Evolutionary conservation across 2,797 vertebrate genomes (phyloP).

Genomic region (Coilia nasus): DNA sequence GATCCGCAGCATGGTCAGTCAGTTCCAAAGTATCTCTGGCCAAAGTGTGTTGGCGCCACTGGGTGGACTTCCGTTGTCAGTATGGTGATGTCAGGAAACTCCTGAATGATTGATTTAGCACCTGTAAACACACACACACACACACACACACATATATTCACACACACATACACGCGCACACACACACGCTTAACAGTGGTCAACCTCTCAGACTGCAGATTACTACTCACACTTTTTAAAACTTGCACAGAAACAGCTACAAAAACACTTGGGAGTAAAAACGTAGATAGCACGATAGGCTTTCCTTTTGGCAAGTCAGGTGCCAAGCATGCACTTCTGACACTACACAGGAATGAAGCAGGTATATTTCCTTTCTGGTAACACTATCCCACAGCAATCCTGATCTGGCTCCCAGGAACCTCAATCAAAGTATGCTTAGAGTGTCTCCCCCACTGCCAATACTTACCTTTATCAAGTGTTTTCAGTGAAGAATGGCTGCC

Average conservation of each 20-base stretch:
- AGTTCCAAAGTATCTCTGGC: slow-evolving; percentile 96
- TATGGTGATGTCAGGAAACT: slow-evolving; percentile 98
- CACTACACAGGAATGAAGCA: not conserved
- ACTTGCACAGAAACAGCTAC: not conserved
- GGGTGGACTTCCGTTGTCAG: slow-evolving; percentile 95
- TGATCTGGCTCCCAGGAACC: not conserved
- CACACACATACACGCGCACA: too few relatives aligned
- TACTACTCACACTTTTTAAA: too few relatives aligned
- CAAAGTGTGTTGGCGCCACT: slow-evolving; percentile 95
- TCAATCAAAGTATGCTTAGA: not conserved
- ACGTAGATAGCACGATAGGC: not conserved
- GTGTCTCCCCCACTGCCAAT: too few relatives aligned
- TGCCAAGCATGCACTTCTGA: not conserved
- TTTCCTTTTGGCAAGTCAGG: not conserved
- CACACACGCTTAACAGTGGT: too few relatives aligned
- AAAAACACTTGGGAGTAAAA: not conserved
- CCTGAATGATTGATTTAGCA: slow-evolving; percentile 96
- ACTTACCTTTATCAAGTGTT: too few relatives aligned
- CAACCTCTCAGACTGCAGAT: too few relatives aligned
- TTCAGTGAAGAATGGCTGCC: too few relatives aligned
- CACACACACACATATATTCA: too few relatives aligned
- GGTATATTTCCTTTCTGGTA: not conserved
- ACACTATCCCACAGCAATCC: not conserved
- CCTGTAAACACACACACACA: slow-evolving; percentile 71
- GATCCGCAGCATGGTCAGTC: slow-evolving; percentile 71